Evolutionary conservation across 30 jellyfish, hydroid and myxozoan species (phyloP).

Genomic region (Aurelia sp.): DNA sequence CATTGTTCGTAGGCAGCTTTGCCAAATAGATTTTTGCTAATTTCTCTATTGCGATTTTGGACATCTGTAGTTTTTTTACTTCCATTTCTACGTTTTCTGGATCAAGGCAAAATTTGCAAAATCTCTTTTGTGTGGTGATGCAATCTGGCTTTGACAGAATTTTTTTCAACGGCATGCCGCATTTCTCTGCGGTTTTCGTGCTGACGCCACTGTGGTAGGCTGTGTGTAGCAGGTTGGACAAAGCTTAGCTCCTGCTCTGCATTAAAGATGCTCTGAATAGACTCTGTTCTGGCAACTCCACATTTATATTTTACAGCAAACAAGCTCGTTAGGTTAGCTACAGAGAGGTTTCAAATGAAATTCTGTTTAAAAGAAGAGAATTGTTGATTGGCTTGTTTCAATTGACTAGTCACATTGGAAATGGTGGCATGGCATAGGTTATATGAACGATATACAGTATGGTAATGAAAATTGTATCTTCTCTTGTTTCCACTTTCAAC

Average conservation of each 20-base stretch:
- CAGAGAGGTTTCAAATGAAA: neutral
- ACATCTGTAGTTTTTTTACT: no score
- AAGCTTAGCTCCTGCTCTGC: neutral
- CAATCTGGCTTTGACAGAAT: neutral
- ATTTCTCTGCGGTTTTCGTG: neutral
- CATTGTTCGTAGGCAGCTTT: no score
- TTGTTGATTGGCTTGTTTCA: neutral
- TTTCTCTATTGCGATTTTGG: no score
- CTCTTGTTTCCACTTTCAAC: no score
- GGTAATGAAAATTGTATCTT: no score
- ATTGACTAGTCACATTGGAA: no score
- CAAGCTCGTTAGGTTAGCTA: neutral
- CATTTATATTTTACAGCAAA: slow-evolving; percentile 10
- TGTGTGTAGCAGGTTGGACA: neutral
- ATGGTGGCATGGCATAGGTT: no score
- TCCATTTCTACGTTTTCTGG: no score
- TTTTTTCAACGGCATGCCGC: slow-evolving; percentile 1
- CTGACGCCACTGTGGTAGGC: no score
- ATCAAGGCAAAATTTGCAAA: no score
- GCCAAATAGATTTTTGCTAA: no score
- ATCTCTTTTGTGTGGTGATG: neutral
- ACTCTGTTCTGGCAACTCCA: slow-evolving; percentile 26
- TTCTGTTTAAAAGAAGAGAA: slow-evolving; percentile 3
- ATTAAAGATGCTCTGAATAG: slow-evolving; percentile 14
- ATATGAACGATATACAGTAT: no score